Base-by-base conservation (phyloP, 2,113 vertebrate species). In the Dinomys branickii region DNA sequence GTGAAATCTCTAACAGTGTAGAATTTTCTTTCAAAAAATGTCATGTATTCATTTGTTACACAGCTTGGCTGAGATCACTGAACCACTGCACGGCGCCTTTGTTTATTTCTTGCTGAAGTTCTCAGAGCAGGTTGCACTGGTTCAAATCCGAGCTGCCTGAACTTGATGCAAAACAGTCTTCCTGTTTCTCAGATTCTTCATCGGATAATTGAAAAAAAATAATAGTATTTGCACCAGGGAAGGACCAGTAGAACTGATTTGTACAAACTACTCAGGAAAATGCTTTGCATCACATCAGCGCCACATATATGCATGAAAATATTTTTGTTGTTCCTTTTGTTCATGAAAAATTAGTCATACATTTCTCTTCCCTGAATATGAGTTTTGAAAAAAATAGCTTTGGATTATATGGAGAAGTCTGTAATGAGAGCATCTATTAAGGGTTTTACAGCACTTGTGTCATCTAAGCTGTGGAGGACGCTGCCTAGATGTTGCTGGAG, bases 311-410 rank as follows among this genome's bases (percentile, higher is more conserved):
- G 19, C n/a, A 24, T 80, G n/a, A 54, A 5, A 88, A 22, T 7
- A 0, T 11, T 85, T 8, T 38, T 87, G 1, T 44, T 86, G 2
- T 50, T 89, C 8, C 13, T 86, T 4, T 63, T 83, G 20, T 56
- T 89, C 38, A 26, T 41, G 47, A 69, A 65, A 85, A 69, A 22
- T 30, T 47, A 58, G 1, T 54, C 38, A 0, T 17, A 41, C 2
- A 4, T 82, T 85, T 94, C 14, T 88, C 9, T 41, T 77, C 44
- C 54, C 8, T 73, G 30, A 85, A 58, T 77, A n/a, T 86, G 30
- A 80, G 20, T 91, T 69, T 73, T 80, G 58, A 92, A 17, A 47
- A 47, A 90, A 69, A 22, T 54, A 30, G 6, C n/a, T 93, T 93
- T 41, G 35, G 0, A 47, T 22, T 85, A 73, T 35, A 10, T 77